Evolutionary conservation across 2,888 invertebrate species (phyloP).

Genomic region (Augochlorella aurata): DNA sequence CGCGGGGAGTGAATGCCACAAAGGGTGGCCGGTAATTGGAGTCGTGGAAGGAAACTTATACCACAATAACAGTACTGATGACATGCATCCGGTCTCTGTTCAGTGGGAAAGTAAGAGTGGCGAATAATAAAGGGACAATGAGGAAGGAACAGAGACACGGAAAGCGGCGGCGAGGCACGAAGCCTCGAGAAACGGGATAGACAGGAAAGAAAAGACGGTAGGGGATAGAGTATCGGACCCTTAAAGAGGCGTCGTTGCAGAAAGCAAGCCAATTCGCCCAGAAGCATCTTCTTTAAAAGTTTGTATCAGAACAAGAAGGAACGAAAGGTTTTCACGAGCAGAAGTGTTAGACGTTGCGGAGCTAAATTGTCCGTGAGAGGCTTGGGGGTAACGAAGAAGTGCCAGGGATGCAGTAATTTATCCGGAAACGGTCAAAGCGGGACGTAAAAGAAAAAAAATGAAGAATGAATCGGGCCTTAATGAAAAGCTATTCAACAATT

Average conservation of each 20-base stretch:
- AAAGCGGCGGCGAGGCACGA: constrained; percentile 30
- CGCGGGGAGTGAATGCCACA: constrained; percentile 41
- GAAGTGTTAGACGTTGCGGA: constrained; percentile 63
- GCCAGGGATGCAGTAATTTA: constrained; percentile 66
- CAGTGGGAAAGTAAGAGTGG: constrained; percentile 19
- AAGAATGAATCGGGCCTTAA: constrained; percentile 74
- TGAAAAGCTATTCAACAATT: constrained; percentile 77
- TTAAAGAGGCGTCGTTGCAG: constrained; percentile 70
- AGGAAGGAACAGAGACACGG: constrained; percentile 35
- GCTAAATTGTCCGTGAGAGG: constrained; percentile 77
- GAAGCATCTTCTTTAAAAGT: constrained; percentile 80
- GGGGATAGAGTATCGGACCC: constrained; percentile 53
- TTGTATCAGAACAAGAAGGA: constrained; percentile 73
- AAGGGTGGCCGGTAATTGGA: constrained; percentile 67
- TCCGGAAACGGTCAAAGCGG: constrained; percentile 52
- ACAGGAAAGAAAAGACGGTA: constrained; percentile 9
- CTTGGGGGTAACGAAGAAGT: constrained; percentile 63
- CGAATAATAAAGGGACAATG: constrained; percentile 1
- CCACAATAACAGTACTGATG: constrained; percentile 72
- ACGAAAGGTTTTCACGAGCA: constrained; percentile 58
- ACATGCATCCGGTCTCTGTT: constrained; percentile 63
- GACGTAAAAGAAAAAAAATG: constrained; percentile 61
- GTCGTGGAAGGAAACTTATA: constrained; percentile 71
- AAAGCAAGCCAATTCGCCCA: constrained; percentile 76
- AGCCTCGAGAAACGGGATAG: not conserved